These are phyloP conservation scores for Tinea semifulvella DNA, from an alignment of 2,888 invertebrate genomes.

Conservation along the genomic window DNA sequence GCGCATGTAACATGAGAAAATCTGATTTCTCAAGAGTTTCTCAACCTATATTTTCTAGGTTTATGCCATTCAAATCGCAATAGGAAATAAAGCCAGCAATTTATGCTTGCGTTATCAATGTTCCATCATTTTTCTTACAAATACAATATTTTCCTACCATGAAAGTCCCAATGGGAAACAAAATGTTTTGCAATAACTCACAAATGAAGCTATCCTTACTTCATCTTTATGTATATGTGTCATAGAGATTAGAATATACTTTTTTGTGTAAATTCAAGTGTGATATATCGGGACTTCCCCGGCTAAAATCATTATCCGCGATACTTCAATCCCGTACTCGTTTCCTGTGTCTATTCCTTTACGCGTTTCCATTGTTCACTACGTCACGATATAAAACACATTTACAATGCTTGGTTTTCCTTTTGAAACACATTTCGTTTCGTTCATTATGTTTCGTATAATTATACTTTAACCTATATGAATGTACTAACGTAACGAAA, in stretches of 20 bases:
- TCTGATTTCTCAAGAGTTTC: no score
- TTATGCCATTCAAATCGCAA: no score
- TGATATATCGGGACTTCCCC: slow-evolving; percentile 1
- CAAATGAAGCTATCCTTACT: background rate
- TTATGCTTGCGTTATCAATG: no score
- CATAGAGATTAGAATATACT: background rate
- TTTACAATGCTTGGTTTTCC: no score
- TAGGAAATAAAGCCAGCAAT: no score
- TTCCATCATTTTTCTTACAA: background rate
- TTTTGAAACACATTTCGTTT: no score
- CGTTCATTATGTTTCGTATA: no score
- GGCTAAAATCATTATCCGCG: slow-evolving; percentile 14
- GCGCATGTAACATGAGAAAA: no score
- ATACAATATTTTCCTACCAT: background rate
- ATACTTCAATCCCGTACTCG: slow-evolving; percentile 14
- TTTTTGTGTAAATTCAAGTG: background rate
- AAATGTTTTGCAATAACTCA: background rate
- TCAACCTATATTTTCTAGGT: no score
- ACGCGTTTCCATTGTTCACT: background rate
- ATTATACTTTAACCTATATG: no score
- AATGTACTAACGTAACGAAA: no score
- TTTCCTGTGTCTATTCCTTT: slow-evolving; percentile 8
- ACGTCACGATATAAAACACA: background rate
- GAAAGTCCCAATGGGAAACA: background rate
- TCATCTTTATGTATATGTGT: background rate